These are phyloP conservation scores for Hydrotaea diabolus DNA, from an alignment of 2,888 invertebrate species.

Conservation along the genomic window DNA sequence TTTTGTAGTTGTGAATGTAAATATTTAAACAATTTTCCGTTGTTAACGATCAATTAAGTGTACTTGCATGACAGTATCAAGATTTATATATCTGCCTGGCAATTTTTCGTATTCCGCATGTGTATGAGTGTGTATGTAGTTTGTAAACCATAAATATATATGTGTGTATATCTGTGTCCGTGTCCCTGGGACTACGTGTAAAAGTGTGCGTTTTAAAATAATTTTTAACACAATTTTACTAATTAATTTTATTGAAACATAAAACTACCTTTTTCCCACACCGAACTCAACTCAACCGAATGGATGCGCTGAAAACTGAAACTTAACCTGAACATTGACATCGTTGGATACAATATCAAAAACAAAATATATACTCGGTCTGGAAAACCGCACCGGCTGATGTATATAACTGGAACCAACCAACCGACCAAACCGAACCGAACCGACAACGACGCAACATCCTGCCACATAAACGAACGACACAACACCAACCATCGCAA, in stretches of 20 bases:
- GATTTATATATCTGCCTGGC: no score
- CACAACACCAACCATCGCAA: not conserved
- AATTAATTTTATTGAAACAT: constrained; percentile 57
- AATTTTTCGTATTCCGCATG: no score
- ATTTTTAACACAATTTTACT: constrained; percentile 59
- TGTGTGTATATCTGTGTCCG: not conserved
- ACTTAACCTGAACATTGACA: not conserved
- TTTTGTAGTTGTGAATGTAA: constrained; percentile 46
- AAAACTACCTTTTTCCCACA: constrained; percentile 28
- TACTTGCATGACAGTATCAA: constrained; percentile 9
- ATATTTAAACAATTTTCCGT: constrained; percentile 43
- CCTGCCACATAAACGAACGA: not conserved
- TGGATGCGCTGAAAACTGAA: constrained; percentile 1
- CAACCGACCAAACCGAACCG: no score
- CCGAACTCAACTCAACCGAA: not conserved
- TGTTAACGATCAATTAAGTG: constrained; percentile 49
- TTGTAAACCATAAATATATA: constrained; percentile 1
- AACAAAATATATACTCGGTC: not conserved
- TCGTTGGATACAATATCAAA: not conserved
- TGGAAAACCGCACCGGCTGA: not conserved
- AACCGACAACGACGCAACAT: no score
- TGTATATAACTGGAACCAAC: not conserved
- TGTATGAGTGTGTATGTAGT: not conserved
- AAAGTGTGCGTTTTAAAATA: not conserved
- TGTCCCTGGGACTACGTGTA: constrained; percentile 14